Base-by-base conservation (phyloP, 37 sponge, comb jelly and placozoan genomes). In the Ephydatia muelleri region DNA sequence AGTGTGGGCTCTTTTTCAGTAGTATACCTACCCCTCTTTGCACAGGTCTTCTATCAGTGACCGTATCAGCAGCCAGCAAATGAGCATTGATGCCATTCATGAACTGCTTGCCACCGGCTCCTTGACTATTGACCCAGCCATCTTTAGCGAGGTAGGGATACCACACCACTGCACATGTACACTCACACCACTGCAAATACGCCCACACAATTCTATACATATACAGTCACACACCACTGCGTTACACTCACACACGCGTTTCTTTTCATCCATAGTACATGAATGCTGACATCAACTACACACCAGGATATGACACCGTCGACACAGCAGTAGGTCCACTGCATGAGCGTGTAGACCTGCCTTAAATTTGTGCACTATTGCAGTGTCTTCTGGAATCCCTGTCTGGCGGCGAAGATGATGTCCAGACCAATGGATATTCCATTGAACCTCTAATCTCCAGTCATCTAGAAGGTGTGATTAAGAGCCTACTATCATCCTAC, bases 271-370 rank as follows among this genome's bases (percentile, higher is more conserved):
- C 80, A 69, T 70, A 85, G 86, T 90, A 82, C 27, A 25, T 90
- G 35, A 38, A 47, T 25, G 33, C 37, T 1, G 76, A 79, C 11
- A 1, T 65, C 72, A 30, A 16, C 19, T 29, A 74, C 5, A n/a
- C 32, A 3, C 90, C 90, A 5, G 82, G 82, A 28, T 90, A 90
- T 36, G 90, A 90, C 67, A 32, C 37, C 13, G 48, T 82, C 9
- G 90, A 90, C 65, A 90, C 90, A 70, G 86, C 86, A 22, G 90
- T 90, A 80, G 82, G 90, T 89, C 36, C 72, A 67, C 2, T 37
- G 43, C 12, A n/a, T 32, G n/a, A n/a, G 29, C 65, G 23, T 32
- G 3, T 75, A 29, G 29, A 38, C 34, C 34, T 67, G 43, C 34
- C 34, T 14, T 80, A 39, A 67, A 31, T 19, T 1, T 14, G 67